Conservation (phyloP, 2,797 vertebrate species). For the Sorex maritimensis region DNA sequence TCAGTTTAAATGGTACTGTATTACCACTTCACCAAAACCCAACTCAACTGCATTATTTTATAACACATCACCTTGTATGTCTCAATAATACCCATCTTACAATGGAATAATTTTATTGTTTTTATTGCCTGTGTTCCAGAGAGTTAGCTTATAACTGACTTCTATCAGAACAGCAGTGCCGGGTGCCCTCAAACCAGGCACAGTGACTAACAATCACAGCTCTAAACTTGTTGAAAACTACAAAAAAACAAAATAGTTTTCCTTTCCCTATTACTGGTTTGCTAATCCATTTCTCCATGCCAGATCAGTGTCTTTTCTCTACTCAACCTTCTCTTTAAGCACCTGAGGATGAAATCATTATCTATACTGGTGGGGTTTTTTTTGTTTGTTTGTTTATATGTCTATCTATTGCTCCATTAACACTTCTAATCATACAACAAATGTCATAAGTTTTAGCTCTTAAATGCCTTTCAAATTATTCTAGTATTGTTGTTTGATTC, state of each 20-base stretch:
- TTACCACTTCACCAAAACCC: not conserved
- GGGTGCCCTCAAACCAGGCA: not conserved
- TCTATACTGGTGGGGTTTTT: not conserved
- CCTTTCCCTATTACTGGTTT: not conserved
- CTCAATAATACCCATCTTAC: not conserved
- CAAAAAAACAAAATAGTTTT: conserved; percentile 6
- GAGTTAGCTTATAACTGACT: too few relatives aligned
- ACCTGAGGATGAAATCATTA: conserved; percentile 48
- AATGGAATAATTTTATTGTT: not conserved
- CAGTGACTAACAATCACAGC: too few relatives aligned
- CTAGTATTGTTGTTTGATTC: conserved; percentile 4
- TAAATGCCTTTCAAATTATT: not conserved
- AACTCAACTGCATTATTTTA: not conserved
- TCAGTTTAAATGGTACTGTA: not conserved
- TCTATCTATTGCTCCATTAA: not conserved
- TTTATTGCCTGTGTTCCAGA: not conserved
- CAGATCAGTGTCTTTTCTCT: not conserved
- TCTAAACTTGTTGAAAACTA: not conserved
- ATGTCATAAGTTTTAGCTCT: not conserved
- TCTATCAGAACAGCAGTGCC: too few relatives aligned
- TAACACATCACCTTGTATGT: not conserved
- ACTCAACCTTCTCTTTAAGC: conserved; percentile 32
- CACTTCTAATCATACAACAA: not conserved
- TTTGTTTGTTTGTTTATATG: not conserved
- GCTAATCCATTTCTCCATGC: not conserved